Percentiles rank a stretch among this genome's conserved stretches.
phyloP scores from a whole-genome alignment of 2,113 vertebrate species.

The Larimichthys polyactis region DNA sequence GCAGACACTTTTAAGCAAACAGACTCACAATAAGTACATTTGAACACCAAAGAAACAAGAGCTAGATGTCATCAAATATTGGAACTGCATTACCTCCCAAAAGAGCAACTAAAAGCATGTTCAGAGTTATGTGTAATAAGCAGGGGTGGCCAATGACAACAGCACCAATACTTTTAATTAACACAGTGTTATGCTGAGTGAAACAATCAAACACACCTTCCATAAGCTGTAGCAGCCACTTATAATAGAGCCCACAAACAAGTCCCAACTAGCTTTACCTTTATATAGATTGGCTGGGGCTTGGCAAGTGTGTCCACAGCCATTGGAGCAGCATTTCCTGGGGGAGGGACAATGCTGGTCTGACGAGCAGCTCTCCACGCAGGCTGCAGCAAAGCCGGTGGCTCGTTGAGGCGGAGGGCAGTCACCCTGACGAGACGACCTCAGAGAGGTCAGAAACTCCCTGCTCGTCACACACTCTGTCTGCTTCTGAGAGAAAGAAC shows the following conservation, averaged over 20 bases:
- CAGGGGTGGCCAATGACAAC: neutral
- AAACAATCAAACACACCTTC: neutral
- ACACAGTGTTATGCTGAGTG: neutral
- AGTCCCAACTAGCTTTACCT: constrained; percentile 72
- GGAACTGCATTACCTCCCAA: neutral
- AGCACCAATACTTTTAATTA: neutral
- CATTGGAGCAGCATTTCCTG: constrained; percentile 83
- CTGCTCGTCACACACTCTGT: constrained; percentile 80
- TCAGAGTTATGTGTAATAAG: neutral
- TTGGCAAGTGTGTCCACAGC: constrained; percentile 83
- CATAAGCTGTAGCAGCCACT: neutral
- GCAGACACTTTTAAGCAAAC: constrained; percentile 6
- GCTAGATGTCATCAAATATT: constrained; percentile 7
- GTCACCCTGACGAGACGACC: constrained; percentile 75
- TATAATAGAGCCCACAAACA: neutral
- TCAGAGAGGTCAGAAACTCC: constrained; percentile 80
- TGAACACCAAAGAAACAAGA: constrained; percentile 7
- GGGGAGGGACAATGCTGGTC: constrained; percentile 78
- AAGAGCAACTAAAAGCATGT: neutral
- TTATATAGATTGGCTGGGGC: constrained; percentile 82
- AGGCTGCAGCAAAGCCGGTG: constrained; percentile 82
- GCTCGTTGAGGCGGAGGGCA: constrained; percentile 75
- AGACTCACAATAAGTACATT: constrained; percentile 13
- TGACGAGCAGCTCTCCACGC: constrained; percentile 79
- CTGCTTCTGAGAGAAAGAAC: constrained; percentile 73